A percentile compares a stretch with the other conserved stretches of the same genome.
These are phyloP conservation scores for Galeopsomyia nigrocyanea DNA, from an alignment of 2,888 invertebrate genomes.

Conservation along the genomic window DNA sequence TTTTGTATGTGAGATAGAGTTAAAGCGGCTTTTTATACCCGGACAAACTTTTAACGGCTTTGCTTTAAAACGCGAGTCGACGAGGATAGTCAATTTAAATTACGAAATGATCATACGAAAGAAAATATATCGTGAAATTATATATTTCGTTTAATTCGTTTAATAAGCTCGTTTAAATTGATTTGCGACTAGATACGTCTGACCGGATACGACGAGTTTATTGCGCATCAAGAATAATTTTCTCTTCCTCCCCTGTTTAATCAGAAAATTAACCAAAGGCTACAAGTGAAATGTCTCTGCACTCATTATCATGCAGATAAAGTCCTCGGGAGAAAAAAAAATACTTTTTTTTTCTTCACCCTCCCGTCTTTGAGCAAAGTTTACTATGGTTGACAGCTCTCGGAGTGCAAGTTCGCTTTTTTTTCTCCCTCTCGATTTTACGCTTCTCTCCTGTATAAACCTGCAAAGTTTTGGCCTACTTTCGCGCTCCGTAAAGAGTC, in stretches of 20 bases:
- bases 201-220: not conserved
- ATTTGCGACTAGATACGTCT: not conserved
- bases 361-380: not conserved
- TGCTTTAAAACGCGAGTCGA: no score
- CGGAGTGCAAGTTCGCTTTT: not conserved
- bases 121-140: no score
- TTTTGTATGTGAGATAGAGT: no score
- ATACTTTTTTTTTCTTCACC: no score
- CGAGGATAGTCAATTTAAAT: no score
- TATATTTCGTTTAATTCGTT: no score
- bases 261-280: not conserved
- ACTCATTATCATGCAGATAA: no score
- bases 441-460: not conserved
- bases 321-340: no score
- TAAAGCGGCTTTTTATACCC: no score
- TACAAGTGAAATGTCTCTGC: not conserved
- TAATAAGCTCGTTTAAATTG: not conserved
- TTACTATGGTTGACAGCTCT: not conserved
- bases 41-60: no score
- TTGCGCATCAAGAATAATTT: conserved; percentile 4
- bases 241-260: not conserved
- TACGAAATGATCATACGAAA: no score
- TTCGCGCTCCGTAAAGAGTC: not conserved
- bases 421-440: conserved; percentile 20
- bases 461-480: conserved; percentile 32